A percentile compares a stretch with the other conserved stretches of the same genome.
phyloP scores from a whole-genome alignment of 2,113 vertebrate species.

The Rallus limicola region DNA sequence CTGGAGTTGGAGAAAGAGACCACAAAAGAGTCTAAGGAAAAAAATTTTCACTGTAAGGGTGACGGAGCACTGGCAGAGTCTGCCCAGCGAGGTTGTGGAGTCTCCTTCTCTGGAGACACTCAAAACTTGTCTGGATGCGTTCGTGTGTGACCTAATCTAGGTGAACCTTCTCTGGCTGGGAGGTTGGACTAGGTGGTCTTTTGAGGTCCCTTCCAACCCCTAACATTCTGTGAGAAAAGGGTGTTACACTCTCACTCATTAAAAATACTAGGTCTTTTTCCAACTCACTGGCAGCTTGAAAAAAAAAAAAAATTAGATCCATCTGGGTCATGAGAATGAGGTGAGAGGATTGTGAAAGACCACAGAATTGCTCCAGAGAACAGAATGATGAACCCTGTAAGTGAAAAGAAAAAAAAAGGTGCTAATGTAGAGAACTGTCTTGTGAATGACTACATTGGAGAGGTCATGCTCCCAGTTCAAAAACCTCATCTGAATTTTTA shows the following conservation, averaged over 20 bases:
- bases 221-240: not conserved
- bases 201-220: no score
- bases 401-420: not conserved
- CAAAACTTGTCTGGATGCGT: no score
- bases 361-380: not conserved
- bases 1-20: not conserved
- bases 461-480: not conserved
- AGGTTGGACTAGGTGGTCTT: no score
- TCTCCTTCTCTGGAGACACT: no score
- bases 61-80: no score
- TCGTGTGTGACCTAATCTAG: no score
- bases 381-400: not conserved
- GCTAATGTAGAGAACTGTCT: not conserved
- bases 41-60: no score
- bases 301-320: constrained; percentile 18
- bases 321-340: not conserved
- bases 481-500: not conserved
- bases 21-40: not conserved
- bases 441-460: not conserved
- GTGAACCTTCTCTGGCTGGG: no score
- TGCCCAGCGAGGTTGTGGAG: no score
- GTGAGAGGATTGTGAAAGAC: constrained; percentile 11
- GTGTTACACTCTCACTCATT: not conserved
- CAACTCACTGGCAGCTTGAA: not conserved
- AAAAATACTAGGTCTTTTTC: constrained; percentile 19